Percentiles rank a stretch among this genome's conserved stretches.
phyloP scores from a whole-genome alignment of 1,140 invertebrate species.

The Sitophilus oryzae region DNA sequence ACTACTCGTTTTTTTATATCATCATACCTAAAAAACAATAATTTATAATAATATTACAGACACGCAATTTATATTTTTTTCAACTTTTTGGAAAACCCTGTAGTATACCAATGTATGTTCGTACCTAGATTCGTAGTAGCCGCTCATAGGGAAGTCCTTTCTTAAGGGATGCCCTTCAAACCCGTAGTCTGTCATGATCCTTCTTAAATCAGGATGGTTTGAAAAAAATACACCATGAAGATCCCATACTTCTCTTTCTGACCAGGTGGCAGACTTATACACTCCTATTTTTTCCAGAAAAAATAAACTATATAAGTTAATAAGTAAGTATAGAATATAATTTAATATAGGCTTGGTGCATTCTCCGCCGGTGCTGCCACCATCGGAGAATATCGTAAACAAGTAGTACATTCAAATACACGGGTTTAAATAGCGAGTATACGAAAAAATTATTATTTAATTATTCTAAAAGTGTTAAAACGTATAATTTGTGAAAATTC shows the following conservation, averaged over 20 bases:
- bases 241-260: constrained; percentile 47
- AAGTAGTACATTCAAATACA: too few species aligned
- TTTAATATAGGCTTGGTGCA: too few species aligned
- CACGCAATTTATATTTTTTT: background rate
- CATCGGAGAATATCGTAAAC: too few species aligned
- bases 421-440: too few species aligned
- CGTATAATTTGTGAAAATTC: too few species aligned
- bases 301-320: too few species aligned
- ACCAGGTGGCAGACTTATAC: constrained; percentile 44
- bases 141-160: constrained; percentile 46
- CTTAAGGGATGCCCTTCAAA: constrained; percentile 45
- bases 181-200: constrained; percentile 48
- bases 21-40: constrained; percentile 40
- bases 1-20: constrained; percentile 48
- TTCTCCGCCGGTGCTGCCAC: too few species aligned
- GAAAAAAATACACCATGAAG: constrained; percentile 47
- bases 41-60: background rate
- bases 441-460: too few species aligned
- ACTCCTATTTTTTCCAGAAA: constrained; percentile 35
- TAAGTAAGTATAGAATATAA: too few species aligned
- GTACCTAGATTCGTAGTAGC: constrained; percentile 41
- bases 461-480: too few species aligned
- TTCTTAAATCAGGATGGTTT: constrained; percentile 47
- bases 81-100: background rate
- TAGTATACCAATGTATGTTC: background rate